Conservation (phyloP, 2,888 invertebrate species). For the Drosophila emarginata region DNA sequence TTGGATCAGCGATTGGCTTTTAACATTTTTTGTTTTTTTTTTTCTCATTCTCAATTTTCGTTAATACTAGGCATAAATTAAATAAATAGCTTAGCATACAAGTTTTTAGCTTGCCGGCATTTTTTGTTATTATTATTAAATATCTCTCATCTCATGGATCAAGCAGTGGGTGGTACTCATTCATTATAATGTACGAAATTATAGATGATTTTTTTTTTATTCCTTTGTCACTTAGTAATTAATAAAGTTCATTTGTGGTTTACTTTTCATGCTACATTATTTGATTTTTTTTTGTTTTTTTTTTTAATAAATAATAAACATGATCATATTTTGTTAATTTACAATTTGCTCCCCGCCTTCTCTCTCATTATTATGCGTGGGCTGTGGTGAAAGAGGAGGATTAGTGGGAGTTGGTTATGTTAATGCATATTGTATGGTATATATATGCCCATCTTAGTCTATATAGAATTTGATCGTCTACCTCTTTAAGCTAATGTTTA, state of each 20-base stretch:
- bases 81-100: conserved; percentile 74
- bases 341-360: conserved; percentile 52
- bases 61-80: conserved; percentile 74
- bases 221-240: conserved; percentile 48
- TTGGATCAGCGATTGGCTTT: conserved; percentile 51
- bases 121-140: conserved; percentile 42
- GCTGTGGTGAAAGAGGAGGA: neutral
- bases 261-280: conserved; percentile 15
- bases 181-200: conserved; percentile 50
- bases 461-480: conserved; percentile 71
- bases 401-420: conserved; percentile 37
- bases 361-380: conserved; percentile 33
- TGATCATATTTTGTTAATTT: conserved; percentile 58
- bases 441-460: conserved; percentile 61
- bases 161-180: conserved; percentile 54
- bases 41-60: conserved; percentile 24
- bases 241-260: conserved; percentile 51
- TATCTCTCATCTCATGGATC: conserved; percentile 54
- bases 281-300: conserved; percentile 32
- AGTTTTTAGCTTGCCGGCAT: conserved; percentile 61
- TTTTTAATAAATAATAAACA: conserved; percentile 64
- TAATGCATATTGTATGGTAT: conserved; percentile 26
- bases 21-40: conserved; percentile 17
- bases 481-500: conserved; percentile 52
- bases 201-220: conserved; percentile 43